phyloP scores from a whole-genome alignment of 2,797 vertebrate genomes.

The Molossus alvarezi region DNA sequence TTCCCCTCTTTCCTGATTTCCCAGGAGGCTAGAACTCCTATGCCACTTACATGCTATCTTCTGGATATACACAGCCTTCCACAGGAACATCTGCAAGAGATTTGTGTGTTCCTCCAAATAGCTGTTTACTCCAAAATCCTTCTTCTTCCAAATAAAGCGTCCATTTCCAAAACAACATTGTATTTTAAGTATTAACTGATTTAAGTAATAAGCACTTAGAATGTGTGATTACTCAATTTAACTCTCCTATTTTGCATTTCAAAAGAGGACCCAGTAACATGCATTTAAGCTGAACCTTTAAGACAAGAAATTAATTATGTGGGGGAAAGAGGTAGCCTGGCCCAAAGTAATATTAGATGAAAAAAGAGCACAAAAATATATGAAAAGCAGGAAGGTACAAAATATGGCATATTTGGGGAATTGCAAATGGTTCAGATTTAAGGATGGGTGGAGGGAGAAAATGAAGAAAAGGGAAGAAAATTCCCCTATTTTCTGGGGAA shows the following conservation, averaged over 20 bases:
- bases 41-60: background rate
- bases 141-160: conserved; percentile 32
- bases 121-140: conserved; percentile 40
- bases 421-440: background rate
- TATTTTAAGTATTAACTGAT: conserved; percentile 32
- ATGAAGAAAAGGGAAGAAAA: background rate
- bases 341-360: background rate
- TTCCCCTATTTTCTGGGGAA: background rate
- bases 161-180: conserved; percentile 44
- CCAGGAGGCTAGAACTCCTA: background rate
- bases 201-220: conserved; percentile 1
- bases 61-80: background rate
- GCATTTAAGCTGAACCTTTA: background rate
- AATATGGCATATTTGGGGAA: background rate
- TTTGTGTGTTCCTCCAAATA: background rate
- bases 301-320: background rate
- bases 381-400: conserved; percentile 46
- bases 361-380: background rate
- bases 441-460: background rate
- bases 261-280: conserved; percentile 21
- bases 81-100: background rate
- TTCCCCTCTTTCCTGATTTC: background rate
- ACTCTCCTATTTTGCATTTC: conserved; percentile 1
- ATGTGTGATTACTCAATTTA: conserved; percentile 8
- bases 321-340: conserved; percentile 34